Base-by-base conservation (phyloP, 2,797 vertebrate genomes). In the Scleropages formosus region DNA sequence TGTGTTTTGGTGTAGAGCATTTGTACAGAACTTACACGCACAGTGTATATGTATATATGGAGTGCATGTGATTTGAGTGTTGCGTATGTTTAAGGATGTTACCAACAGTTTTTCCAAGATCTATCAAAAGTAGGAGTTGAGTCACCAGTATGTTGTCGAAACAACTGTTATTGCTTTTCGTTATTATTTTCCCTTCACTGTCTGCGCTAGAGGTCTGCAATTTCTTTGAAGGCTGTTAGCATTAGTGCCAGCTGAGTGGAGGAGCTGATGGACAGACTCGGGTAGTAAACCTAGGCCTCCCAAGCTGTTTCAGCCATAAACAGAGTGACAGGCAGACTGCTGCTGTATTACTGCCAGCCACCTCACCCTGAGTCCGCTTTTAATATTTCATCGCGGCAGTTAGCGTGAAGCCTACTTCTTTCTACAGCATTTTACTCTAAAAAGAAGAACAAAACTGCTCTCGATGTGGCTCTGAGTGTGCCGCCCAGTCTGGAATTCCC, bases 201-300 rank as follows among this genome's bases (percentile, higher is more conserved):
- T 85, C 87, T 88, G 88, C 79, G 85, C 84, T 87, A 85, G 86
- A 82, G 89, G 84, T 86, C 88, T 88, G 88, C 91, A 90, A 91
- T 92, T 90, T 92, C 87, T 91, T 86, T 89, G 84, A 91, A 93
- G 89, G 90, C 92, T 90, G 91, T 92, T 92, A 88, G 88, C 87
- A 90, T 93, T 93, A 92, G 90, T 93, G 89, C 89, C 90, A 91
- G 87, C 85, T 81, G 89, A 91, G 82, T 89, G 89, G 87, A 88
- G 88, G 79, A 67, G 72, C 71, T 79, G 79, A 82, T 78, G 77
- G 79, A 73, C 71, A 79, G 79, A 66, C 66, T 49, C 2, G 58
- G 22, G 75, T 76, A 76, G 75, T 76, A 76, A 76, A 70, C 58
- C 75, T 49, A 20, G 70, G 46, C 58, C 65, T 61, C 31, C 49